phyloP scores from a whole-genome alignment of 2,888 invertebrate species.

The Sarcophaga caerulescens region DNA sequence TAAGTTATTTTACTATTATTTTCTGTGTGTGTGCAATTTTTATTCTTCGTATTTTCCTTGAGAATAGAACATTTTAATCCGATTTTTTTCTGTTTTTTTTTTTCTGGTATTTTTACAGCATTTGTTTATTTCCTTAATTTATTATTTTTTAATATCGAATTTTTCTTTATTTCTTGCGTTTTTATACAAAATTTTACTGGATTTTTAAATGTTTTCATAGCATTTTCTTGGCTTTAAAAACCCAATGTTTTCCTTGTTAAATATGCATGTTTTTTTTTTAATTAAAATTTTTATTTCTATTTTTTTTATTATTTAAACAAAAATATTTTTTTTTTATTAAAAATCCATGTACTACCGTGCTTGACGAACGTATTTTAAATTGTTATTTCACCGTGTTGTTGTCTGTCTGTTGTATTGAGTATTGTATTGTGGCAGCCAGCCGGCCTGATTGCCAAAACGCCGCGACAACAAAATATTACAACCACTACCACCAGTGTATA shows the following conservation, averaged over 20 bases:
- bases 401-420: conserved; percentile 38
- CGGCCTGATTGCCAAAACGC: conserved; percentile 28
- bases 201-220: not conserved
- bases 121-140: not conserved
- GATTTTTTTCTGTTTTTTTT: not conserved
- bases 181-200: too few relatives aligned
- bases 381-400: not conserved
- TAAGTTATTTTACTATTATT: conserved; percentile 53
- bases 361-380: not conserved
- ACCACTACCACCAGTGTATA: conserved; percentile 67
- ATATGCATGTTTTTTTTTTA: not conserved
- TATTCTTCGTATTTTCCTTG: not conserved
- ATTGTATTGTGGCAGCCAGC: conserved; percentile 55
- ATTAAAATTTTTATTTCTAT: not conserved
- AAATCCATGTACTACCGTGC: conserved; percentile 28
- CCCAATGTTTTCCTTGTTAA: too few relatives aligned
- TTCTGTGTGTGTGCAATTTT: not conserved
- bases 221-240: not conserved
- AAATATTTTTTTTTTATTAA: not conserved
- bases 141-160: not conserved
- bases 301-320: not conserved
- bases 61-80: not conserved
- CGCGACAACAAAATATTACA: conserved; percentile 67
- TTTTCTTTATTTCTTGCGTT: not conserved
- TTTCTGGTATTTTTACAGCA: not conserved